phyloP scores from a whole-genome alignment of 2,888 invertebrate genomes.

The Drosophila kanekoi region DNA sequence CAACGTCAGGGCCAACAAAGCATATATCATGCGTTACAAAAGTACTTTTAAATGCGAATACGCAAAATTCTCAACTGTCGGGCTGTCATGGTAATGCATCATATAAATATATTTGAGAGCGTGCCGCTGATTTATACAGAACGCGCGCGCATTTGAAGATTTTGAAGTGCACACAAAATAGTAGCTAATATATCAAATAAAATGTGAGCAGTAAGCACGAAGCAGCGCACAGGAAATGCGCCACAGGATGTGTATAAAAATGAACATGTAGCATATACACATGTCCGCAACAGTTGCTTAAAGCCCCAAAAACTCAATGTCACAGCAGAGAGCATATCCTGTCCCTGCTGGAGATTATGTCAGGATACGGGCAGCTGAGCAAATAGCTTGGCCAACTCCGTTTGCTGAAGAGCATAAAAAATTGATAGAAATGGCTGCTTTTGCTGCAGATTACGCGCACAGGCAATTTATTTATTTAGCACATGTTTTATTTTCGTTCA shows the following conservation, averaged over 20 bases:
- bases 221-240: slow-evolving; percentile 8
- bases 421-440: slow-evolving; percentile 44
- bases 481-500: slow-evolving; percentile 27
- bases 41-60: slow-evolving; percentile 25
- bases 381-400: slow-evolving; percentile 13
- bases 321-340: slow-evolving; percentile 11
- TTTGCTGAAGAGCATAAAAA: slow-evolving; percentile 18
- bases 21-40: slow-evolving; percentile 25
- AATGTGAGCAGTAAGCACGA: slow-evolving; percentile 52
- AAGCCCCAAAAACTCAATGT: slow-evolving; percentile 6
- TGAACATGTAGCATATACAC: neutral
- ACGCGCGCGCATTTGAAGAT: slow-evolving; percentile 4
- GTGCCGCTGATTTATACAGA: slow-evolving; percentile 50
- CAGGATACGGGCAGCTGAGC: slow-evolving; percentile 28
- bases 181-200: slow-evolving; percentile 60
- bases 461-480: slow-evolving; percentile 64
- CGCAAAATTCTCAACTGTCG: slow-evolving; percentile 36
- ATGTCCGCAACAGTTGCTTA: slow-evolving; percentile 2
- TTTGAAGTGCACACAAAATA: slow-evolving; percentile 28
- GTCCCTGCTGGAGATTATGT: slow-evolving; percentile 48
- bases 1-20: slow-evolving; percentile 20
- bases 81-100: slow-evolving; percentile 42
- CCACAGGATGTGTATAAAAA: slow-evolving; percentile 17
- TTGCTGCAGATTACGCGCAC: slow-evolving; percentile 54
- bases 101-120: slow-evolving; percentile 12